phyloP scores from a whole-genome alignment of 2,113 vertebrate genomes.

The Stomatorhinus ivindoensis region DNA sequence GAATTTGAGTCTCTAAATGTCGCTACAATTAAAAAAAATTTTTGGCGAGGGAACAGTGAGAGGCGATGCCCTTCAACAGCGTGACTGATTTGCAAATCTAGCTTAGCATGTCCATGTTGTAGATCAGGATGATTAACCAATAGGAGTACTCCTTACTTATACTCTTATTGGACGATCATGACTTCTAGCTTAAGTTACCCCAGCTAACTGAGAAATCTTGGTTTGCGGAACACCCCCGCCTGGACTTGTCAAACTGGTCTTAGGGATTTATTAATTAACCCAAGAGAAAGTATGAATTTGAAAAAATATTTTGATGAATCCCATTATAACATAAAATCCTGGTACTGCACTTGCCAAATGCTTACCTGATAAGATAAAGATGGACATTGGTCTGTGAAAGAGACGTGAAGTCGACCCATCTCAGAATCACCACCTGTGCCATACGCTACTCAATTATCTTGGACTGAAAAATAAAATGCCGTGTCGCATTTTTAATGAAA shows the following conservation, averaged over 20 bases:
- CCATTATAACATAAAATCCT: neutral
- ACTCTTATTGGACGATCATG: neutral
- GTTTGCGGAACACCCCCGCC: neutral
- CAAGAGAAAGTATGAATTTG: too few relatives aligned
- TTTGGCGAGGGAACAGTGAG: neutral
- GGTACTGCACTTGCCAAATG: neutral
- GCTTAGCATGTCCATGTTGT: neutral
- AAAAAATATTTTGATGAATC: too few relatives aligned
- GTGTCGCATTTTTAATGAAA: too few relatives aligned
- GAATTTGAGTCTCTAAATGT: neutral
- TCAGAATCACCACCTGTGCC: neutral
- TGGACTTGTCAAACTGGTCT: neutral
- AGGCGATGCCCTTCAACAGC: too few relatives aligned
- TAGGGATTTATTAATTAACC: neutral
- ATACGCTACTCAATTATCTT: neutral
- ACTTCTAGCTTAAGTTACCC: neutral
- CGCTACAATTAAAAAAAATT: neutral
- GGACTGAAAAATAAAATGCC: neutral
- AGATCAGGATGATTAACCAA: neutral
- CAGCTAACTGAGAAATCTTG: neutral
- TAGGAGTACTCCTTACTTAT: neutral
- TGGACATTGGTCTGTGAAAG: neutral
- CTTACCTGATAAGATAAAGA: neutral
- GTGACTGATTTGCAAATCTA: neutral
- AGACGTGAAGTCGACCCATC: neutral